Base-by-base conservation (phyloP, 1,140 invertebrate species). In the Cheumatopsyche charites region DNA sequence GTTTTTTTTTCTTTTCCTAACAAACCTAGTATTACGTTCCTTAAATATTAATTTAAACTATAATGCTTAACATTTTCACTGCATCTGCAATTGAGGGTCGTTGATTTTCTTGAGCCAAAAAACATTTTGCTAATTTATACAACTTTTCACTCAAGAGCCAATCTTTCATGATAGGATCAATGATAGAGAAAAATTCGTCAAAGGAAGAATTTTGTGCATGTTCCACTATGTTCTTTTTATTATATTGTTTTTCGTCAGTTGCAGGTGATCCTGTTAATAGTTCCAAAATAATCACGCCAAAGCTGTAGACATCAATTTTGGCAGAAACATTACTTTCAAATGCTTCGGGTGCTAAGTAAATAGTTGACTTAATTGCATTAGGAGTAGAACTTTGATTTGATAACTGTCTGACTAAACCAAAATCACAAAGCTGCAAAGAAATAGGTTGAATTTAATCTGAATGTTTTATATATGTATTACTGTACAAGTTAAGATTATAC, bases 291-390 rank as follows among this genome's bases (percentile, higher is more conserved):
- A 91, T 90, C 49, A 94, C 88, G 6, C 91, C 92, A 85, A 88
- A 93, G 78, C 91, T 92, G 79, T 88, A 94, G 12, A 90, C 87
- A 78, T 93, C 92, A 73, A 90, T 85, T 83, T 92, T 91, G 15
- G 88, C 85, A 23, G 90, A 90, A 49, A 93, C 83, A 55, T 91
- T 89, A 1, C 90, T 89, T 63, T 84, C 80, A 75, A 88, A 87
- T 6, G 90, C 90, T 82, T 94, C 91, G 0, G 89, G 90, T 26
- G 91, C 87, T 90, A 93, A 91, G 79, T 94, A 93, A 0, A 89
- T 88, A 3, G 85, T 85, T 7, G 91, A 92, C 13, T 91, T 91
- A 76, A 89, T 86, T 17, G 88, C 85, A 21, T 83, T 86, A 47
- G 84, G 84, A 0, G 87, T 87, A 11, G 82, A 78, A 58, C 79